phyloP scores from a whole-genome alignment of 2,797 vertebrate species.

The Enteromius thamalakanensis region DNA sequence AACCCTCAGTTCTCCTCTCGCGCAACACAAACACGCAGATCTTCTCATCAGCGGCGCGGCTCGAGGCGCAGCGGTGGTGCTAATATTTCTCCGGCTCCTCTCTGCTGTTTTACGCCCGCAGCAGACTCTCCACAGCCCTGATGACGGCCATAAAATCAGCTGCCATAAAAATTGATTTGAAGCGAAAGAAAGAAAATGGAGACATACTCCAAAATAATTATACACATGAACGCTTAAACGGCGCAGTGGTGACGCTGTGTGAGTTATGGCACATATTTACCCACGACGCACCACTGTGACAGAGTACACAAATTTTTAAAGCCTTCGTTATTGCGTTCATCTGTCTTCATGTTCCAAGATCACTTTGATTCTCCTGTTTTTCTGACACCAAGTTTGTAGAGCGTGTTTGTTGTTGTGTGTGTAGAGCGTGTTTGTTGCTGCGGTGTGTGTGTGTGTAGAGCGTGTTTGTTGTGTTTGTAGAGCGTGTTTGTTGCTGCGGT shows the following conservation, averaged over 20 bases:
- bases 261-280: constrained; percentile 63
- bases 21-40: constrained; percentile 38
- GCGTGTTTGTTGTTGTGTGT: constrained; percentile 4
- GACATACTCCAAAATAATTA: constrained; percentile 69
- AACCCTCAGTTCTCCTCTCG: constrained; percentile 47
- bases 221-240: constrained; percentile 67
- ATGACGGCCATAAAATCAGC: constrained; percentile 66
- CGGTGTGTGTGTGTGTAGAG: no score
- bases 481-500: no score
- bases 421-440: constrained; percentile 27
- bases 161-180: constrained; percentile 70
- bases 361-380: constrained; percentile 44
- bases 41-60: constrained; percentile 44
- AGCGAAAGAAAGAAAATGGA: constrained; percentile 66
- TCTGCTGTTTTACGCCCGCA: constrained; percentile 58
- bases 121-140: constrained; percentile 58
- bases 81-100: constrained; percentile 65
- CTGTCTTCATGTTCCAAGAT: constrained; percentile 56
- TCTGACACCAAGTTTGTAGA: not conserved
- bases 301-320: constrained; percentile 57
- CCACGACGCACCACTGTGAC: constrained; percentile 48
- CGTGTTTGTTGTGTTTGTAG: no score
- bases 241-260: constrained; percentile 48
- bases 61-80: constrained; percentile 56
- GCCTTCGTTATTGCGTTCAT: constrained; percentile 57